These are phyloP conservation scores for Sebastiscus tertius DNA, from an alignment of 2,797 vertebrate genomes.

Conservation along the genomic window DNA sequence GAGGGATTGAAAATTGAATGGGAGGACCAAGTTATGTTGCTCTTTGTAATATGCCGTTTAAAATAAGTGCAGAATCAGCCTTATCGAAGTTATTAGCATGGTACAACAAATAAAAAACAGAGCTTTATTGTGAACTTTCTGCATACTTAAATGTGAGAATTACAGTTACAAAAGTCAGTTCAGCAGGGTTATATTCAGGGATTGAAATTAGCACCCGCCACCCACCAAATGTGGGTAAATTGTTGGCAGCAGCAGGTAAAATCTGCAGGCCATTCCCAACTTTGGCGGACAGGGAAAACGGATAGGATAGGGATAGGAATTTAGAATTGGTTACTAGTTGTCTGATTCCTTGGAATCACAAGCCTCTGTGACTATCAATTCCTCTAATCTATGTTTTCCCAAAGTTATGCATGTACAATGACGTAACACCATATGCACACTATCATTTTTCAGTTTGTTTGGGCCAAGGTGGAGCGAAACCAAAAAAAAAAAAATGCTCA, in stretches of 20 bases:
- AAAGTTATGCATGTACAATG: not conserved
- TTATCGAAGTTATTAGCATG: not conserved
- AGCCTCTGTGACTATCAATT: not conserved
- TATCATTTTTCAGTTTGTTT: no score
- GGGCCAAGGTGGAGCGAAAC: no score
- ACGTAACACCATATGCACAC: not conserved
- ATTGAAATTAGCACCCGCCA: no score
- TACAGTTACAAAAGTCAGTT: conserved; percentile 33
- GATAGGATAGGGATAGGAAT: not conserved
- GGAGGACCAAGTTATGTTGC: not conserved
- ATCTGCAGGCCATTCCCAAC: no score
- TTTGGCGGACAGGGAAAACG: no score
- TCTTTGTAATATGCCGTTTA: conserved; percentile 6
- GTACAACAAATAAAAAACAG: not conserved
- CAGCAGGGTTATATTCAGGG: not conserved
- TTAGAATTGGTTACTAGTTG: not conserved
- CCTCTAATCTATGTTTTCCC: not conserved
- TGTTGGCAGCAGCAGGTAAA: no score
- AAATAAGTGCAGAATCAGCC: conserved; percentile 12
- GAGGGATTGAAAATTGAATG: conserved; percentile 9
- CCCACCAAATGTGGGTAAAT: no score
- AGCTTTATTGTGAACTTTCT: conserved; percentile 17
- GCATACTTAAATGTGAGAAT: conserved; percentile 12
- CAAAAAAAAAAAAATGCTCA: no score
- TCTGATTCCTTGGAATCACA: not conserved